These are phyloP conservation scores for Apodemia hepburni DNA, from an alignment of 2,888 invertebrate genomes.

Conservation along the genomic window DNA sequence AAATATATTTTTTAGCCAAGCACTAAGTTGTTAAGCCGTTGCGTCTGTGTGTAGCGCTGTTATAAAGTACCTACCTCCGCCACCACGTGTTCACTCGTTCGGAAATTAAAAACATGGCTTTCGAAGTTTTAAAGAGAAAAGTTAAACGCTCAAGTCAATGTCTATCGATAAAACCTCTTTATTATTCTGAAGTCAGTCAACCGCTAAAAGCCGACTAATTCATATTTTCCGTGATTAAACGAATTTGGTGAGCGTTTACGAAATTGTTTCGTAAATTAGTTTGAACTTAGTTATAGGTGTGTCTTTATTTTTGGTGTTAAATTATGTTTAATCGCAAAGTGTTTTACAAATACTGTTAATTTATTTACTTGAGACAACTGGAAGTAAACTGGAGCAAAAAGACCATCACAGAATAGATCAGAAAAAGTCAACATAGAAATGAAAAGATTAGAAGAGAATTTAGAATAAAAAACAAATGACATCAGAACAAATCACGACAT, in stretches of 20 bases:
- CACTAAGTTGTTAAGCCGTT: no score
- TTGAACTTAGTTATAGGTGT: neutral
- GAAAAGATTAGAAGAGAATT: no score
- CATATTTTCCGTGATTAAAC: constrained; percentile 26
- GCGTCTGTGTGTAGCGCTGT: constrained; percentile 39
- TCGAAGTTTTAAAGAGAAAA: constrained; percentile 58
- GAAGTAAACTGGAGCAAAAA: no score
- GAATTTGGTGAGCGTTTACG: constrained; percentile 19
- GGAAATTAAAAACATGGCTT: constrained; percentile 71
- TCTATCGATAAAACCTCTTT: constrained; percentile 41
- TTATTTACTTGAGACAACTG: neutral
- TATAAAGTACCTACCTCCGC: constrained; percentile 41
- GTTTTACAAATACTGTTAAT: neutral
- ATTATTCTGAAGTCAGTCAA: constrained; percentile 31
- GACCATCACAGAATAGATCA: no score
- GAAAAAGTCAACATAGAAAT: no score
- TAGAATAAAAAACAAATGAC: no score
- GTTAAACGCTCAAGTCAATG: constrained; percentile 43
- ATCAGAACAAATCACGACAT: no score
- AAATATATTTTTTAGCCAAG: no score
- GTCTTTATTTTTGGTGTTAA: neutral
- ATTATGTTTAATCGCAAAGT: neutral
- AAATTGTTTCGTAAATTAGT: constrained; percentile 20
- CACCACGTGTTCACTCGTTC: constrained; percentile 55
- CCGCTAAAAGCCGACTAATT: constrained; percentile 29